These are phyloP conservation scores for Siniperca obscura DNA, from an alignment of 2,797 vertebrate genomes.

Conservation along the genomic window DNA sequence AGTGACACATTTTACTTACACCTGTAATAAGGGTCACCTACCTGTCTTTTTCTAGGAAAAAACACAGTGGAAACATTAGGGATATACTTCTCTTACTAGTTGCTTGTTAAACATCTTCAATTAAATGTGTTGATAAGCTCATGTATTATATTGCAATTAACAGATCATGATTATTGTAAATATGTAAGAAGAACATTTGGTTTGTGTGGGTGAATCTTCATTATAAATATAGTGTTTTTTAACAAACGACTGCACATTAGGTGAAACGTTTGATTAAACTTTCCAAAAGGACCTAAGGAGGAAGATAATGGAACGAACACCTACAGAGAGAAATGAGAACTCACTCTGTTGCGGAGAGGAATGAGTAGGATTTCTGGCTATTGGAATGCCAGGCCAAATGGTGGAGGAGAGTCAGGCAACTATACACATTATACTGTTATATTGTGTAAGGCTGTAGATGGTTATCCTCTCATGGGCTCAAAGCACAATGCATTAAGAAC, in stretches of 20 bases:
- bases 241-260: not conserved
- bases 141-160: not conserved
- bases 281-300: not conserved
- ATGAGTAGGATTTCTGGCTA: slow-evolving; percentile 25
- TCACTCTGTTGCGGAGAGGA: slow-evolving; percentile 3
- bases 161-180: not conserved
- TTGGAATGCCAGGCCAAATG: not conserved
- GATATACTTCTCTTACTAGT: not conserved
- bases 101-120: not conserved
- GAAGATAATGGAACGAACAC: slow-evolving; percentile 12
- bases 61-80: not conserved
- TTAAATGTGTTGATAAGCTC: not conserved
- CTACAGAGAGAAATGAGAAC: slow-evolving; percentile 10
- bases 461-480: not conserved
- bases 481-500: not conserved
- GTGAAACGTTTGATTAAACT: not conserved
- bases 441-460: not conserved
- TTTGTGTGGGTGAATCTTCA: not conserved
- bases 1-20: not conserved
- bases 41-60: not conserved
- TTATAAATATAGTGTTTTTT: not conserved
- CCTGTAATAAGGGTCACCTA: not conserved
- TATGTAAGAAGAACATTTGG: not conserved
- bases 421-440: not conserved
- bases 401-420: not conserved